Percentiles rank a stretch among this genome's conserved stretches.
These are phyloP conservation scores for Mormoops blainvillei DNA, from an alignment of 2,113 vertebrate genomes.

Conservation along the genomic window DNA sequence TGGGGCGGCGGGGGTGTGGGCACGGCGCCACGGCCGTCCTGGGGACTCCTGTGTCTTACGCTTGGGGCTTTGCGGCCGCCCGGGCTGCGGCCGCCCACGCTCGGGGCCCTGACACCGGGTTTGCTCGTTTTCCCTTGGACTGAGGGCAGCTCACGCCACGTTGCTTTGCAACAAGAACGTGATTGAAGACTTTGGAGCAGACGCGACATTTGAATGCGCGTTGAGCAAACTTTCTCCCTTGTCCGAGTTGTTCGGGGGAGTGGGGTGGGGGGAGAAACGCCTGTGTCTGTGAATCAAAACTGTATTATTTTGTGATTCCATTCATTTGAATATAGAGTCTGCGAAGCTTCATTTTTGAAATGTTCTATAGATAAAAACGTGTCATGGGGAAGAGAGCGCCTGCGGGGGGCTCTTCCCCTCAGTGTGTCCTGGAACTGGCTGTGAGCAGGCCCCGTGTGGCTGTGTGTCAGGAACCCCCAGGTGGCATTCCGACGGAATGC, in stretches of 20 bases:
- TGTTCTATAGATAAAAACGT: neutral
- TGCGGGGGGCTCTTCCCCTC: neutral
- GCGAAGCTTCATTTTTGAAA: neutral
- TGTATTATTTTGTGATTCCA: neutral
- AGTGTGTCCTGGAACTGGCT: accelerated
- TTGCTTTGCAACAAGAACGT: neutral
- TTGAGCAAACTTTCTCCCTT: neutral
- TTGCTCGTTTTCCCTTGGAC: neutral
- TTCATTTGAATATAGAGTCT: neutral
- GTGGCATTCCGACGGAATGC: accelerated
- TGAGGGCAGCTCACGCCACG: neutral
- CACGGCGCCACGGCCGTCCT: accelerated
- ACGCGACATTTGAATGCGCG: neutral
- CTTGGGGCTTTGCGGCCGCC: neutral
- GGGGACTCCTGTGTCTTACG: accelerated
- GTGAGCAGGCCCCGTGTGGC: neutral
- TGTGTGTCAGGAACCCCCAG: accelerated
- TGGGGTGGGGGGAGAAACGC: neutral
- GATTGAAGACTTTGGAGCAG: neutral
- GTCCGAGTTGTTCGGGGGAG: neutral
- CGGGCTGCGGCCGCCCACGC: accelerated
- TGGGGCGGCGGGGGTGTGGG: accelerated
- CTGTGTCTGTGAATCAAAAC: neutral
- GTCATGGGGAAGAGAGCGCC: neutral
- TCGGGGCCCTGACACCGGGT: accelerated